Conservation (phyloP, 2,113 vertebrate species). For the Prochilodus magdalenae region DNA sequence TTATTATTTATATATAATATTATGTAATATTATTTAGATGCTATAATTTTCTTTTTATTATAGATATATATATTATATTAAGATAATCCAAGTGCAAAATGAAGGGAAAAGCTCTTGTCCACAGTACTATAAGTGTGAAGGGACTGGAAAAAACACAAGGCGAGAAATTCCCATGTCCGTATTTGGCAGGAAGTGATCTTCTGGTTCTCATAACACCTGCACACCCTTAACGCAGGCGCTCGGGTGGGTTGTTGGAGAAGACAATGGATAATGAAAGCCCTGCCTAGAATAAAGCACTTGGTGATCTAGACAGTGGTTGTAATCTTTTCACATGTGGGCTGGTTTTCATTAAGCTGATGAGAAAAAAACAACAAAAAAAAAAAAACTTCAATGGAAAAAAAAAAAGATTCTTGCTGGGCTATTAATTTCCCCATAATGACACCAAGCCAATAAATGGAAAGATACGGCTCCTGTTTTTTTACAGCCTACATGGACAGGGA, state of each 20-base stretch:
- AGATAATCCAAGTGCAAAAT: too few species aligned
- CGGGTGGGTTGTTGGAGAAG: conserved; percentile 14
- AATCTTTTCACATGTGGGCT: neutral
- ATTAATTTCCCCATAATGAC: neutral
- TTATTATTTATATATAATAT: too few species aligned
- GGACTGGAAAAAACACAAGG: neutral
- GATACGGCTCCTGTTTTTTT: neutral
- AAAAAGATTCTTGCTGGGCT: conserved; percentile 12
- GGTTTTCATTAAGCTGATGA: conserved; percentile 13
- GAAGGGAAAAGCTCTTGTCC: too few species aligned
- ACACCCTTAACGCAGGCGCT: neutral
- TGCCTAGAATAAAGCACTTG: conserved; percentile 25
- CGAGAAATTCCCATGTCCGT: too few species aligned
- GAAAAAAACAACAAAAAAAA: neutral
- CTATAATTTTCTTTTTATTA: too few species aligned
- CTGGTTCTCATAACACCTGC: conserved; percentile 32
- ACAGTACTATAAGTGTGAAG: too few species aligned
- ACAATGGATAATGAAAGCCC: conserved; percentile 16
- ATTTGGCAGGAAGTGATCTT: neutral
- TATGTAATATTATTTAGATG: too few species aligned
- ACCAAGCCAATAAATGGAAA: neutral
- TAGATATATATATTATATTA: too few species aligned
- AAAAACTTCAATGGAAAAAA: too few species aligned
- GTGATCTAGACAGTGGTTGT: neutral
- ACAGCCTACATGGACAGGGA: neutral